These are phyloP conservation scores for Sander vitreus DNA, from an alignment of 2,113 vertebrate genomes.

Conservation along the genomic window DNA sequence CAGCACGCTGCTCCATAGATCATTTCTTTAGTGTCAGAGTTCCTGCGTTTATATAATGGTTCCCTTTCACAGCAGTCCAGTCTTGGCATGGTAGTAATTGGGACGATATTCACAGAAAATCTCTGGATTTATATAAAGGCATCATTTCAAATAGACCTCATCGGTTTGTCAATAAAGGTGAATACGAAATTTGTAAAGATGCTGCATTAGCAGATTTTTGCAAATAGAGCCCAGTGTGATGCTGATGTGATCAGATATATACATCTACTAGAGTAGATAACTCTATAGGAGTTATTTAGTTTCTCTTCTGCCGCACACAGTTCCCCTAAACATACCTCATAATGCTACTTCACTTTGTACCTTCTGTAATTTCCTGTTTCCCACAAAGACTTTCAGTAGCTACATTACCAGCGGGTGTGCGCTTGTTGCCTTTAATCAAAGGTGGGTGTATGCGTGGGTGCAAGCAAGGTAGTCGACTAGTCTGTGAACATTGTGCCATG, in stretches of 20 bases:
- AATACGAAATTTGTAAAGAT: neutral
- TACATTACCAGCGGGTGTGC: conserved; percentile 17
- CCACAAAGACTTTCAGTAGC: conserved; percentile 1
- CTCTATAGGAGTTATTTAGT: neutral
- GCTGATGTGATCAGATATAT: neutral
- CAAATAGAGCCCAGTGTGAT: neutral
- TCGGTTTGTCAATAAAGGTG: neutral
- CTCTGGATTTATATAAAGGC: conserved; percentile 1
- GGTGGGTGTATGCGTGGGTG: conserved; percentile 28
- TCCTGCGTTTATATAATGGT: conserved; percentile 73
- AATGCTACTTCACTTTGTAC: neutral
- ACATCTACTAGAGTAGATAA: too few relatives aligned
- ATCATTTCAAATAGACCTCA: neutral
- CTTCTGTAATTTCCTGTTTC: conserved; percentile 41
- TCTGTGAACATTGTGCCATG: neutral
- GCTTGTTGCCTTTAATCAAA: conserved; percentile 33
- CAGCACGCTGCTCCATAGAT: conserved; percentile 34
- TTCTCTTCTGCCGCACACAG: neutral
- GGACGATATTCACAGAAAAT: conserved; percentile 23
- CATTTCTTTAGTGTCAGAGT: conserved; percentile 57
- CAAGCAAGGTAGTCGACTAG: neutral
- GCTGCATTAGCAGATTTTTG: neutral
- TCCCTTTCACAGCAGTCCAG: conserved; percentile 34
- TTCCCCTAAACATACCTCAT: conserved; percentile 11
- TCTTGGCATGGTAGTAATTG: conserved; percentile 48